Evolutionary conservation across 2,113 vertebrate species (phyloP), one percentile per base, ranked within the genome.

Genomic region (Peromyscus polionotus): DNA sequence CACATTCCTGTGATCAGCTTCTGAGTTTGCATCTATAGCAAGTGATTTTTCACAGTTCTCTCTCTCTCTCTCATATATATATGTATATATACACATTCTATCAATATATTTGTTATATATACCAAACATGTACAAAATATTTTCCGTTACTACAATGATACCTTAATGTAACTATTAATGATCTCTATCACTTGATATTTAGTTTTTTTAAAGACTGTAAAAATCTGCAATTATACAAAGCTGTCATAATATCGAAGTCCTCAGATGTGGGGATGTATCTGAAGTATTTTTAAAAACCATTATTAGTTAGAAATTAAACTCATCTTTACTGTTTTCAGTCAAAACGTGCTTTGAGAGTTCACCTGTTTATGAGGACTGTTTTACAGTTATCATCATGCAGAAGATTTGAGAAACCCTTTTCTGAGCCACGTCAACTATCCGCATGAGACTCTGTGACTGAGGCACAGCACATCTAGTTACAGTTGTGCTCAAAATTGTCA

Each of bases 301-400:
- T 72, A 93, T 77, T 94, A 33, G 45, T 48, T 95, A 83, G 79
- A 96, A 96, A 91, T 94, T 76, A 91, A 90, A 96, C 63, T 70
- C 48, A 81, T 59, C 59, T 88, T 92, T 88, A 11, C 39, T 39
- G 3, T 90, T 89, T 96, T 72, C n/a, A 10, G 59, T 5, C 85
- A 70, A 81, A 93, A 84, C 79, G 36, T 42, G 19, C 57, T 97
- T 96, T 97, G n/a, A 79, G 94, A 92, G 92, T 33, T 89, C 68
- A 90, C n/a, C 16, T 67, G 0, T 75, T 84, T 84, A 84, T 65
- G 14, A 17, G 88, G n/a, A 57, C 11, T 26, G 22, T 95, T 93
- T 68, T 92, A 4, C 85, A 72, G 70, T 9, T 83, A 33, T 61
- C 67, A 45, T 54, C n/a, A 42, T 67, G 76, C 72, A 42, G 89